Conservation (phyloP, 2,113 vertebrate species). For the Tachysurus fulvidraco region DNA sequence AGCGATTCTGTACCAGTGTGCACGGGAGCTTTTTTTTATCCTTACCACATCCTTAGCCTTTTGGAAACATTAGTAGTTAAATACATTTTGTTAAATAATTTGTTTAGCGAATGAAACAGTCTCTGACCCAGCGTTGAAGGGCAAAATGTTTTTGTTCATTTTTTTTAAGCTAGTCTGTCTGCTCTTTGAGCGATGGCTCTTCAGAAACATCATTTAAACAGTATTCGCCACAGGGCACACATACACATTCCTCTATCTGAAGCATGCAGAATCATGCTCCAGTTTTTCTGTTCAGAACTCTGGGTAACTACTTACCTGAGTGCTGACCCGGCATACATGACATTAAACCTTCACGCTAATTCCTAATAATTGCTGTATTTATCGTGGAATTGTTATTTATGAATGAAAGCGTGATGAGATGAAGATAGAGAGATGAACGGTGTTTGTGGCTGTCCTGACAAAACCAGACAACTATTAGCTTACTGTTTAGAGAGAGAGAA, state of each 20-base stretch:
- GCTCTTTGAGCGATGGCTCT: constrained; percentile 24
- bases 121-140: background rate
- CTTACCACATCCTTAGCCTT: background rate
- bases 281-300: constrained; percentile 24
- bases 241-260: constrained; percentile 40
- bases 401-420: background rate
- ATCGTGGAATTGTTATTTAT: constrained; percentile 12
- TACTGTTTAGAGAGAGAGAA: background rate
- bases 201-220: constrained; percentile 28
- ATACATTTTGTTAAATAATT: background rate
- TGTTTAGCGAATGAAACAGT: background rate
- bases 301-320: constrained; percentile 24
- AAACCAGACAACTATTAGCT: background rate
- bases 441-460: constrained; percentile 1
- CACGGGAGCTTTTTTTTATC: background rate
- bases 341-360: constrained; percentile 25
- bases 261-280: constrained; percentile 50
- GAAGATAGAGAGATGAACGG: background rate
- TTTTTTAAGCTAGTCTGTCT: background rate
- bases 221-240: constrained; percentile 35
- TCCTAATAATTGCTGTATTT: constrained; percentile 25
- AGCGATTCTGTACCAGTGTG: background rate
- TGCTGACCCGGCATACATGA: constrained; percentile 20
- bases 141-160: background rate
- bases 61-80: background rate